Base-by-base conservation (phyloP, 2,888 invertebrate species). In the Temnothorax rugatulus region DNA sequence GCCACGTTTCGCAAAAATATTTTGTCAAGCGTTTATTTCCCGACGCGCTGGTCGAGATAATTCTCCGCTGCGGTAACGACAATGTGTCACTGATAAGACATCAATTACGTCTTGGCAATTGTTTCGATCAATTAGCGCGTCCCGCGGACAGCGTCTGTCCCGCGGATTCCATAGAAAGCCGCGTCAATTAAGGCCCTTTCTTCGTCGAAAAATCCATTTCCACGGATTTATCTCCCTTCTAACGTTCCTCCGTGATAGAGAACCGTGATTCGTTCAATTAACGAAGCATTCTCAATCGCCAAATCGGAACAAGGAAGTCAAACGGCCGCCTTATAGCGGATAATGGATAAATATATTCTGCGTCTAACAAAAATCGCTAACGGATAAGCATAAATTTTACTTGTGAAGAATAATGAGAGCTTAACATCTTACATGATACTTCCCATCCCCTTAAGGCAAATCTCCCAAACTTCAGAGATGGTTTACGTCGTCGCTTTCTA, bases 121-220 rank as follows among this genome's bases (percentile, higher is more conserved):
- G 91, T 92, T 90, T 86, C 88, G 84, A 88, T 90, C 92, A 92
- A 92, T 89, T 91, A 92, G 90, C 87, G 88, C 88, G 88, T 91
- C 87, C 83, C 84, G 82, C 86, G 44, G 54, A 84, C 73, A 47
- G 81, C 76, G 71, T 76, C 74, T 84, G 54, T 82, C 74, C 18
- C 66, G 81, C 82, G 75, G 63, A 74, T 82, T 52, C 71, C 83
- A 59, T 83, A 59, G 77, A 63, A 84, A 84, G 73, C 59, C 84
- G 88, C 87, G 82, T 88, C 91, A 91, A 92, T 92, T 91, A 91
- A 92, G 89, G 91, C 91, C 91, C 90, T 91, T 90, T 89, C 86
- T 84, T 84, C 85, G 68, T 87, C 85, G 89, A 88, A 90, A 87
- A 89, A 86, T 89, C 89, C 91, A 92, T 92, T 91, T 89, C 86